These are phyloP conservation scores for Chionodraco myersi DNA, from an alignment of 2,113 vertebrate genomes.

Conservation along the genomic window DNA sequence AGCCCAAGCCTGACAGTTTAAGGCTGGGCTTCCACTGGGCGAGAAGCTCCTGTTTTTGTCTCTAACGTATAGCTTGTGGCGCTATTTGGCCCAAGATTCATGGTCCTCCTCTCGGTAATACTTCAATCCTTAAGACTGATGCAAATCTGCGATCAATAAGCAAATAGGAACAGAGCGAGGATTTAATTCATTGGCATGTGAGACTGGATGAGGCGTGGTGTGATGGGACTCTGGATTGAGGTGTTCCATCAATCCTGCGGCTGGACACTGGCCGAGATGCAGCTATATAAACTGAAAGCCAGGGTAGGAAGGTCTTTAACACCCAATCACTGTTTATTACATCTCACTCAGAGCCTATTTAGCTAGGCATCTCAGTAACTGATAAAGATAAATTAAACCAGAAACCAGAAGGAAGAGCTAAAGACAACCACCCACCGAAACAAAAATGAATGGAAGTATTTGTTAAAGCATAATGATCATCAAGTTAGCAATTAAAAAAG, in stretches of 20 bases:
- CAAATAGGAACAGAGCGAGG: conserved; percentile 69
- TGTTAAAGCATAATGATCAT: too few relatives aligned
- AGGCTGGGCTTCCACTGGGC: conserved; percentile 43
- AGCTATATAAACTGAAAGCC: conserved; percentile 25
- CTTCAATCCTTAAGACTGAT: conserved; percentile 75
- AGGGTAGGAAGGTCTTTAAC: conserved; percentile 28
- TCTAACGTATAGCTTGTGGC: conserved; percentile 66
- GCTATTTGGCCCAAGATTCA: conserved; percentile 73
- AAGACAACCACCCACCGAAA: too few relatives aligned
- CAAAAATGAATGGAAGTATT: too few relatives aligned
- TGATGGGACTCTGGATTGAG: conserved; percentile 39
- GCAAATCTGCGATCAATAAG: conserved; percentile 82
- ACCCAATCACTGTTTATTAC: conserved; percentile 32
- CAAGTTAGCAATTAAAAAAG: too few relatives aligned
- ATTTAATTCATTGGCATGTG: conserved; percentile 68
- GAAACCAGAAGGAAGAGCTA: neutral
- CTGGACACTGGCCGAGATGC: conserved; percentile 43
- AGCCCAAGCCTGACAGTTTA: conserved; percentile 52
- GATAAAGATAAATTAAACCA: neutral
- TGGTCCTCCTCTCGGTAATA: conserved; percentile 51
- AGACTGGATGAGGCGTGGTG: conserved; percentile 21
- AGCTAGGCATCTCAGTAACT: neutral
- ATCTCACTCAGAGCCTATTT: conserved; percentile 14
- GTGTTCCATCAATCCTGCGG: conserved; percentile 62
- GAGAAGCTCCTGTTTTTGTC: conserved; percentile 33